Evolutionary conservation across 2,797 vertebrate species (phyloP), one percentile per base, ranked within the genome.

Genomic region (Micrastur ruficollis): DNA sequence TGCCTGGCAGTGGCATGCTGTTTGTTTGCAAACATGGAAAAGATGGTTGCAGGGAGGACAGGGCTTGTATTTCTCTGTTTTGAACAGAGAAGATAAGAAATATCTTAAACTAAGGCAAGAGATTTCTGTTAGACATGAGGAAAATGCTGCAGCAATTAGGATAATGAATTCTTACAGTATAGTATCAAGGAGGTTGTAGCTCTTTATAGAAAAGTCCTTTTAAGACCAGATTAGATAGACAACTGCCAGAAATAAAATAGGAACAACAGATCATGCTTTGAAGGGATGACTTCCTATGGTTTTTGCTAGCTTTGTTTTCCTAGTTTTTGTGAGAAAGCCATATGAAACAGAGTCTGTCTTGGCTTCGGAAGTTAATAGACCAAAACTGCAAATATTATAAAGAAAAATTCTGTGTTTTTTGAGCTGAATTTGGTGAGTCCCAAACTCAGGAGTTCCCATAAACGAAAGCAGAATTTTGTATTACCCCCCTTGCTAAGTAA

Each of bases 1-100:
- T 0, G 2, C 7, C 71, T 17, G 29, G 22, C 21, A 42, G 11
- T 14, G 34, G 29, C 0, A 0, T 59, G 36, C 12, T 67, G 29
- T 34, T 42, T 50, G 22, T 66, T 47, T 90, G 72, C 49, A 82
- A 32, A 80, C 1, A 0, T 14, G 12, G 44, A 49, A n/a, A 18
- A 61, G 52, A 7, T n/a, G 14, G 46, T 47, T 42, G 38, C 58
- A 61, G 38, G 29, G 71, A 66, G n/a, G 36, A 27, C 25, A 19
- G 42, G 36, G 42, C 21, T 67, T 55, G 27, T 42, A 32, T 27
- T 67, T 18, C 49, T 42, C 40, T 59, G 7, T 36, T 78, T 49
- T 36, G 47, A 62, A 40, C 25, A 34, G 46, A 53, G 26, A 55
- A 38, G 22, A 7, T 88, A 53, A 58, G 47, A 74, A 79, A n/a